Evolutionary conservation across 2,888 invertebrate genomes (phyloP).

Genomic region (Augiades crinisus): DNA sequence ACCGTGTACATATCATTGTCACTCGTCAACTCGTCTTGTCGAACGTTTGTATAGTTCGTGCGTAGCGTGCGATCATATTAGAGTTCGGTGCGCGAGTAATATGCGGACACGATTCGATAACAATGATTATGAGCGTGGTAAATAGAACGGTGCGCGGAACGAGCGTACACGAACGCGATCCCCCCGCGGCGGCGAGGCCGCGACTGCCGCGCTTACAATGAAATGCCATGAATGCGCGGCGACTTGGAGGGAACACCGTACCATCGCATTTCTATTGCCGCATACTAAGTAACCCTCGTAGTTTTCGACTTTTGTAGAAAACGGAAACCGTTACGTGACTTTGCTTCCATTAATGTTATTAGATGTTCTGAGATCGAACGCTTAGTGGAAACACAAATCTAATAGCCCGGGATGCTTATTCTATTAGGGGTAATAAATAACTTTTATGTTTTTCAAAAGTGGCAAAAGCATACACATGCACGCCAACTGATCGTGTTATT

Average conservation of each 20-base stretch:
- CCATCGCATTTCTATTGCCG: slow-evolving; percentile 65
- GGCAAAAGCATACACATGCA: too few species aligned
- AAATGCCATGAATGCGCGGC: slow-evolving; percentile 72
- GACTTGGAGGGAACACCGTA: slow-evolving; percentile 43
- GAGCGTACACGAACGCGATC: slow-evolving; percentile 50
- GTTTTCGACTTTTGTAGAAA: slow-evolving; percentile 64
- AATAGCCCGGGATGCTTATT: background rate
- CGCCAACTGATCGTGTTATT: too few species aligned
- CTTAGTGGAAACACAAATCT: slow-evolving; percentile 17
- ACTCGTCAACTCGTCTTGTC: slow-evolving; percentile 63
- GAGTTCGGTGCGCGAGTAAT: slow-evolving; percentile 51
- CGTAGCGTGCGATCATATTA: slow-evolving; percentile 61
- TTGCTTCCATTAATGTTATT: slow-evolving; percentile 59
- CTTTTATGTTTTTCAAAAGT: too few species aligned
- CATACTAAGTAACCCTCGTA: slow-evolving; percentile 72
- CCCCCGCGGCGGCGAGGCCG: slow-evolving; percentile 70
- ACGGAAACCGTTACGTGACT: slow-evolving; percentile 75
- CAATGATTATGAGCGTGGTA: slow-evolving; percentile 53
- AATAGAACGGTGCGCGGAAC: slow-evolving; percentile 49
- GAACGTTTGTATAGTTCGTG: slow-evolving; percentile 57
- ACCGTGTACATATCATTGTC: slow-evolving; percentile 78
- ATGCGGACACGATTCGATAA: slow-evolving; percentile 55
- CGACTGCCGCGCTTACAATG: slow-evolving; percentile 67
- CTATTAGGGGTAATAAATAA: background rate
- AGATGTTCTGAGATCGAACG: slow-evolving; percentile 33